A percentile compares a stretch with the other conserved stretches of the same genome.
Conservation (phyloP, 2,888 invertebrate species). For the Apodemia duryi region DNA sequence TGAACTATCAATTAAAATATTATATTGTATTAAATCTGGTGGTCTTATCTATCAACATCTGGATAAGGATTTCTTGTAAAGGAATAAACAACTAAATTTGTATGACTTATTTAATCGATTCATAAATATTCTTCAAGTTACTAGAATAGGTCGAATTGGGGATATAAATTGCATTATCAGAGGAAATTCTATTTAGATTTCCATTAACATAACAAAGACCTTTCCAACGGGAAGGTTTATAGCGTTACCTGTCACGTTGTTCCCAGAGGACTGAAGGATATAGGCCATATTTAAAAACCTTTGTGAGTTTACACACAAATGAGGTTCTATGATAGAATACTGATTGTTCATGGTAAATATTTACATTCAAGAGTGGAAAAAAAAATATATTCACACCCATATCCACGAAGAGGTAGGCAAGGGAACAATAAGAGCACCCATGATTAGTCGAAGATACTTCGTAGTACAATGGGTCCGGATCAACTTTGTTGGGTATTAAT, state of each 20-base stretch:
- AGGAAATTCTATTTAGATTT: slow-evolving; percentile 9
- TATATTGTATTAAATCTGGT: too few species aligned
- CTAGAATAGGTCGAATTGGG: background rate
- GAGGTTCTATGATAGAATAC: slow-evolving; percentile 3
- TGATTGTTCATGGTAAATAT: background rate
- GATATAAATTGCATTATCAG: slow-evolving; percentile 10
- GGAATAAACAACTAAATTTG: too few species aligned
- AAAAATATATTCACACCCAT: background rate
- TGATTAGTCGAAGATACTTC: too few species aligned
- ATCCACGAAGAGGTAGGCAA: too few species aligned
- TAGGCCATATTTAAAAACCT: slow-evolving; percentile 6
- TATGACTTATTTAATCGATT: background rate
- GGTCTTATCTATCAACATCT: too few species aligned
- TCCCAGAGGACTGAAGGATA: slow-evolving; percentile 7
- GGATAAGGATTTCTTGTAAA: too few species aligned
- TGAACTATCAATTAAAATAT: too few species aligned
- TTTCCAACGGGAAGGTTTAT: slow-evolving; percentile 10
- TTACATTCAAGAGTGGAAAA: background rate
- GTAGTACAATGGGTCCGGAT: too few species aligned
- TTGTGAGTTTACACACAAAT: slow-evolving; percentile 12
- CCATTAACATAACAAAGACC: slow-evolving; percentile 14
- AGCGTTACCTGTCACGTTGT: slow-evolving; percentile 11
- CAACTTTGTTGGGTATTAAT: too few species aligned
- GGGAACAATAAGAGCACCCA: too few species aligned
- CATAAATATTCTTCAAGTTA: background rate